Percentiles rank a stretch among this genome's conserved stretches.
Evolutionary conservation across 2,888 invertebrate species (phyloP).

Genomic region (Cheilosia vernalis): DNA sequence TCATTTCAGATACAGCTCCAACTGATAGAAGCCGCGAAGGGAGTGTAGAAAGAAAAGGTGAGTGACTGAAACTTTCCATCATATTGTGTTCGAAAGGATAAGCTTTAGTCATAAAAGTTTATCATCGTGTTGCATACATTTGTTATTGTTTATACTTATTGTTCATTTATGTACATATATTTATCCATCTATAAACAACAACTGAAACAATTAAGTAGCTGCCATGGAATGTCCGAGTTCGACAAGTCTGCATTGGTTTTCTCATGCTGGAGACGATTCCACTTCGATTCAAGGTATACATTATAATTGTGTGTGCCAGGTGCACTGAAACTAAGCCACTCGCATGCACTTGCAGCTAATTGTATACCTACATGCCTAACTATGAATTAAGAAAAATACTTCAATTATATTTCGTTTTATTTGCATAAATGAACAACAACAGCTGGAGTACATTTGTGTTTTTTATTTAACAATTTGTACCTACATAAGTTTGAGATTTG

Average conservation of each 20-base stretch:
- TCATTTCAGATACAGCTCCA: conserved; percentile 80
- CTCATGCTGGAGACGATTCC: conserved; percentile 82
- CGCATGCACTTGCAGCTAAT: conserved; percentile 65
- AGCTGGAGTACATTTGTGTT: conserved; percentile 15
- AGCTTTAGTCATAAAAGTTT: conserved; percentile 16
- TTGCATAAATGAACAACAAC: conserved; percentile 13
- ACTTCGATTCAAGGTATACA: conserved; percentile 79
- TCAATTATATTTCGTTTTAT: conserved; percentile 26
- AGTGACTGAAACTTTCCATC: conserved; percentile 45
- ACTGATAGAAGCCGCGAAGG: conserved; percentile 82
- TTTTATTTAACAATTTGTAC: conserved; percentile 20
- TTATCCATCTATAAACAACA: conserved; percentile 17
- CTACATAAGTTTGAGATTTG: neutral
- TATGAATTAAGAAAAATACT: conserved; percentile 30
- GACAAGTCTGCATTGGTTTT: conserved; percentile 83
- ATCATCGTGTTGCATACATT: conserved; percentile 16
- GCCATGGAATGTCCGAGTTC: conserved; percentile 76
- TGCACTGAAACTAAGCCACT: conserved; percentile 41
- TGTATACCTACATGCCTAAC: conserved; percentile 1
- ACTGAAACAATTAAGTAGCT: conserved; percentile 42
- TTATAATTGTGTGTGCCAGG: conserved; percentile 13
- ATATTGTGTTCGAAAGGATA: neutral
- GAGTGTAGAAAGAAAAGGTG: conserved; percentile 83
- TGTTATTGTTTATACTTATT: conserved; percentile 31
- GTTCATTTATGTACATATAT: neutral